A percentile compares a stretch with the other conserved stretches of the same genome.
These are phyloP conservation scores for Neodiprion fabricii DNA, from an alignment of 1,140 invertebrate genomes.

Conservation along the genomic window DNA sequence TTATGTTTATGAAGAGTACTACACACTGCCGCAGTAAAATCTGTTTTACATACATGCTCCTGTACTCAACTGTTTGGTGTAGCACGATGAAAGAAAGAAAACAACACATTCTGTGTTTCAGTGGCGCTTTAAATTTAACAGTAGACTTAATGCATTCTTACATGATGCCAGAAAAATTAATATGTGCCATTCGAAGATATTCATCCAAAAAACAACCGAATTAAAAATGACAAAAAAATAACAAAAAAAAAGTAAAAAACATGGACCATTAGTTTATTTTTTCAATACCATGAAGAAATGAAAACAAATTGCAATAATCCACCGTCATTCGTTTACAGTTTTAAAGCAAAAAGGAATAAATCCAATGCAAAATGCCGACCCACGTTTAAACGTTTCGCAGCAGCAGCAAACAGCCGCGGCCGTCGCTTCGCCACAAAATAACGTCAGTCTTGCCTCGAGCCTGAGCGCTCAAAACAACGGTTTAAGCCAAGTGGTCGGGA, in stretches of 20 bases:
- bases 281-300: constrained; percentile 42
- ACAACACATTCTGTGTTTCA: constrained; percentile 36
- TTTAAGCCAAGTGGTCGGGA: constrained; percentile 50
- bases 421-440: constrained; percentile 50
- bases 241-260: not conserved
- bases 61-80: constrained; percentile 28
- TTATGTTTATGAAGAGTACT: constrained; percentile 32
- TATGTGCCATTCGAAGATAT: constrained; percentile 42
- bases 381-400: constrained; percentile 58
- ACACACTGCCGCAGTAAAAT: constrained; percentile 25
- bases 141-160: constrained; percentile 38
- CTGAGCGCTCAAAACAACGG: constrained; percentile 58
- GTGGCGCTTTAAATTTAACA: constrained; percentile 36
- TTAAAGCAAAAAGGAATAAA: constrained; percentile 64
- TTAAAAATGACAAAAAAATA: not conserved
- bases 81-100: constrained; percentile 32
- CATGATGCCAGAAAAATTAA: constrained; percentile 35
- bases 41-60: constrained; percentile 17
- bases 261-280: constrained; percentile 45
- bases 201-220: constrained; percentile 34
- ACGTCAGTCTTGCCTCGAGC: constrained; percentile 45
- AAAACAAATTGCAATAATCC: constrained; percentile 50
- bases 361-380: constrained; percentile 60
- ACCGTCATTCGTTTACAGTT: constrained; percentile 61
- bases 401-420: constrained; percentile 50